A percentile compares a stretch with the other conserved stretches of the same genome.
phyloP scores from a whole-genome alignment of 2,113 vertebrate genomes.

The Forbesichthys papilliferus region DNA sequence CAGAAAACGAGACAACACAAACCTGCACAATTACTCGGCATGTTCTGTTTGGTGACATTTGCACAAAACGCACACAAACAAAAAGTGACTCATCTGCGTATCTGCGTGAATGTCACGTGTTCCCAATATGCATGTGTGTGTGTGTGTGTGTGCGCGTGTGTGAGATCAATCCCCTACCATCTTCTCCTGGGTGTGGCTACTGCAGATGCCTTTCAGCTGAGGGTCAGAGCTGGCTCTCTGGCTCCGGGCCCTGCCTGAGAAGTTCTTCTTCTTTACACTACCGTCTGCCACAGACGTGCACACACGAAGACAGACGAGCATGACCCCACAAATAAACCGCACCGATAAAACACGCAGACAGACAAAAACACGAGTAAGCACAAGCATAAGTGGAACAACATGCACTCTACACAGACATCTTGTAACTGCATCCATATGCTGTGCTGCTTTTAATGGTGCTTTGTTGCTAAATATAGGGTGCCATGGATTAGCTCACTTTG shows the following conservation, averaged over 20 bases:
- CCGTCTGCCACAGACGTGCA: slow-evolving; percentile 68
- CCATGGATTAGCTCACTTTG: not conserved
- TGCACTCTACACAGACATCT: not conserved
- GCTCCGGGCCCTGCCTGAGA: slow-evolving; percentile 73
- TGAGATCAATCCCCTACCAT: slow-evolving; percentile 41
- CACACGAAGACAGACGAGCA: slow-evolving; percentile 9
- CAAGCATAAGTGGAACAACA: slow-evolving; percentile 19
- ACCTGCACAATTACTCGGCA: slow-evolving; percentile 27
- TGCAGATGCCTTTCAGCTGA: slow-evolving; percentile 71
- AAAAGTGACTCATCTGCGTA: not conserved
- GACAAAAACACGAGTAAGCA: not conserved
- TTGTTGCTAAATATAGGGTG: not conserved
- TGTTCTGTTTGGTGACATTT: slow-evolving; percentile 27
- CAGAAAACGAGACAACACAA: slow-evolving; percentile 10
- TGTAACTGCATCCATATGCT: not conserved
- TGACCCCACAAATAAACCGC: not conserved
- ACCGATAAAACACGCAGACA: not conserved
- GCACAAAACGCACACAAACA: slow-evolving; percentile 30
- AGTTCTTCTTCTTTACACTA: slow-evolving; percentile 77
- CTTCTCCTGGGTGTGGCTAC: slow-evolving; percentile 62
- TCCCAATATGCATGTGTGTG: not conserved
- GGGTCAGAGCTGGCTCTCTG: slow-evolving; percentile 74
- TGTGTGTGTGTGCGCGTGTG: not conserved
- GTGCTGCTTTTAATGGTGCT: not conserved
- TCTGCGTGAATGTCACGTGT: not conserved